Base-by-base conservation (phyloP, 1,140 invertebrate genomes). In the Holotrichia oblita region DNA sequence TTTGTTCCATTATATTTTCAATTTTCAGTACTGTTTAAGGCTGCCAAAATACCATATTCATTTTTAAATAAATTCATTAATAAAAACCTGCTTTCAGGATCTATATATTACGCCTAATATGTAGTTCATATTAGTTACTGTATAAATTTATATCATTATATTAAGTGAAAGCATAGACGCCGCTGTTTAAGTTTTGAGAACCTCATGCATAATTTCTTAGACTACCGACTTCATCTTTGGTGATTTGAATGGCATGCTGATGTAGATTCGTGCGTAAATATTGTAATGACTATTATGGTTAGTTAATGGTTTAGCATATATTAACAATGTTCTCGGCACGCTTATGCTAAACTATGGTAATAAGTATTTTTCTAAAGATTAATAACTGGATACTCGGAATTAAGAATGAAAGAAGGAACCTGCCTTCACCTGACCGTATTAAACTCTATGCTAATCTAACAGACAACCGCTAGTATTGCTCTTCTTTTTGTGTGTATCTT, bases 291-390 rank as follows among this genome's bases (percentile, higher is more conserved):
- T 78, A 78, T 78, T 78, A 78, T 78, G 73, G 64, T 78, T 78
- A 72, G 64, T 78, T 78, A 78, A 78, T 78, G 73, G 77, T 78
- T 69, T 72, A 72, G 77, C 64, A 78, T 78, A 78, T 59, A 78
- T 81, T 81, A 81, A 81, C 80, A 75, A 76, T 69, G 40, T 73
- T 40, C 74, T 69, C 79, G 78, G 80, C 80, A 81, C 80, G 80
- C 80, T 81, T 81, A 81, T 81, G 80, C 80, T 81, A 81, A 81
- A 81, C 80, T 81, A 81, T 81, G 80, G 80, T 81, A 81, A 81
- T 81, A 77, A 79, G 80, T 74, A 76, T 69, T 79, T 74, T 78
- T 77, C 80, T 73, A 59, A 59, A 79, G 80, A 81, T 81, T 81
- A 81, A 81, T 81, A 81, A 73, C 78, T 40, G 61, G 41, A 55